These are phyloP conservation scores for Anoncus sp. DNA, from an alignment of 2,888 invertebrate species.

Conservation along the genomic window DNA sequence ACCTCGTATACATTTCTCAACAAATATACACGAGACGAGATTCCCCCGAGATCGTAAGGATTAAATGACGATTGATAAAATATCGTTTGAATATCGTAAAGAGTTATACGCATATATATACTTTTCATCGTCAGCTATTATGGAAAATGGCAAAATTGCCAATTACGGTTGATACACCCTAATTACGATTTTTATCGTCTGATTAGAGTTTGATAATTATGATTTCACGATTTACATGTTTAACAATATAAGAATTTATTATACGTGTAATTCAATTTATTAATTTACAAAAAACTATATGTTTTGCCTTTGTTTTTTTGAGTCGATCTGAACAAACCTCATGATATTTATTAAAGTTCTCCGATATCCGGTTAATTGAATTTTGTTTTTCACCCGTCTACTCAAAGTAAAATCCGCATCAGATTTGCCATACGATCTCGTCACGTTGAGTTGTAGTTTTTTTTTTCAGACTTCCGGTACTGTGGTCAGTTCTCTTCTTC, in stretches of 20 bases:
- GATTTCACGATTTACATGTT: neutral
- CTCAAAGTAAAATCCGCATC: slow-evolving; percentile 1
- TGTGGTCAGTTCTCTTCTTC: slow-evolving; percentile 37
- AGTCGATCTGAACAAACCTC: no score
- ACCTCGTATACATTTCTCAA: slow-evolving; percentile 42
- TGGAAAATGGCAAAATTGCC: neutral
- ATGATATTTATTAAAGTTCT: no score
- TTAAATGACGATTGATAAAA: slow-evolving; percentile 48
- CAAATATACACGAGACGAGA: neutral
- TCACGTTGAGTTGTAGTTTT: neutral
- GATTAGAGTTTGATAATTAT: neutral
- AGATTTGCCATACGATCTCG: slow-evolving; percentile 5
- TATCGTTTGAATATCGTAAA: slow-evolving; percentile 21
- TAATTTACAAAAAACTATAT: no score
- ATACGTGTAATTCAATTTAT: no score
- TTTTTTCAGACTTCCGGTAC: no score
- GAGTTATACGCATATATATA: neutral
- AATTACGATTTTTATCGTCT: neutral
- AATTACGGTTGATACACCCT: neutral
- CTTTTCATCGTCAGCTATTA: slow-evolving; percentile 5
- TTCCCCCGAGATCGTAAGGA: slow-evolving; percentile 37
- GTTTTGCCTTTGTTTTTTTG: no score
- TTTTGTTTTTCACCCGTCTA: no score
- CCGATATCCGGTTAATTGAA: no score
- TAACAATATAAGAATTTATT: neutral